These are phyloP conservation scores for Pituophis catenifer DNA, from an alignment of 2,113 vertebrate genomes.

Conservation along the genomic window DNA sequence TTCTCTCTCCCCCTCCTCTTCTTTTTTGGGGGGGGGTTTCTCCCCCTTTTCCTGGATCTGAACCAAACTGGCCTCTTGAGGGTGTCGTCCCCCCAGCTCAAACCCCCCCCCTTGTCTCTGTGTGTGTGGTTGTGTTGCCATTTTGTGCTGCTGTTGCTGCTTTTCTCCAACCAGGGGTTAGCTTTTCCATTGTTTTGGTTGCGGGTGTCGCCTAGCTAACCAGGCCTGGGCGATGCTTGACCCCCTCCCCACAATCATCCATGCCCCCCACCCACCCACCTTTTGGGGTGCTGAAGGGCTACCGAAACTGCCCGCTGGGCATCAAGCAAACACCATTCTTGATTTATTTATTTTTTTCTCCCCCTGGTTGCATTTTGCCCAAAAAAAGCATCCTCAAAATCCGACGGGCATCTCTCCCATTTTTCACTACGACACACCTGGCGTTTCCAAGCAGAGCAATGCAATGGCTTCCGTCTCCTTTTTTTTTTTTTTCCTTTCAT, in stretches of 20 bases:
- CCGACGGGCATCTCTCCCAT: not conserved
- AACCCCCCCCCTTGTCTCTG: too few relatives aligned
- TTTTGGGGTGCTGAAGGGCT: too few relatives aligned
- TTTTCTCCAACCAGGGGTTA: too few relatives aligned
- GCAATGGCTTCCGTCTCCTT: not conserved
- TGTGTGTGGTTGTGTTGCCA: not conserved
- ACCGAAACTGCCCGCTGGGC: not conserved
- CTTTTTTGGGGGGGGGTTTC: too few relatives aligned
- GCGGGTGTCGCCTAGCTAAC: not conserved
- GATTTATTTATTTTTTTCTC: not conserved
- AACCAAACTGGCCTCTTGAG: not conserved
- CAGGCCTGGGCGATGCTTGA: not conserved
- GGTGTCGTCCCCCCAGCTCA: too few relatives aligned
- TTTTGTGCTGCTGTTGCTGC: not conserved
- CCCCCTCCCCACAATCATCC: not conserved
- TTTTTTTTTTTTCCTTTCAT: too few relatives aligned
- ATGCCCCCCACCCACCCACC: too few relatives aligned
- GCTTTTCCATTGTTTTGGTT: conserved; percentile 25
- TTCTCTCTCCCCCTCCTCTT: too few relatives aligned
- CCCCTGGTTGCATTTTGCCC: not conserved
- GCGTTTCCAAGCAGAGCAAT: not conserved
- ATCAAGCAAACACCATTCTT: not conserved
- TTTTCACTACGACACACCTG: not conserved
- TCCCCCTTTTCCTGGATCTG: not conserved
- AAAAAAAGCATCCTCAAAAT: not conserved